Base-by-base conservation (phyloP, 2,888 invertebrate species). In the Cabera pusaria region DNA sequence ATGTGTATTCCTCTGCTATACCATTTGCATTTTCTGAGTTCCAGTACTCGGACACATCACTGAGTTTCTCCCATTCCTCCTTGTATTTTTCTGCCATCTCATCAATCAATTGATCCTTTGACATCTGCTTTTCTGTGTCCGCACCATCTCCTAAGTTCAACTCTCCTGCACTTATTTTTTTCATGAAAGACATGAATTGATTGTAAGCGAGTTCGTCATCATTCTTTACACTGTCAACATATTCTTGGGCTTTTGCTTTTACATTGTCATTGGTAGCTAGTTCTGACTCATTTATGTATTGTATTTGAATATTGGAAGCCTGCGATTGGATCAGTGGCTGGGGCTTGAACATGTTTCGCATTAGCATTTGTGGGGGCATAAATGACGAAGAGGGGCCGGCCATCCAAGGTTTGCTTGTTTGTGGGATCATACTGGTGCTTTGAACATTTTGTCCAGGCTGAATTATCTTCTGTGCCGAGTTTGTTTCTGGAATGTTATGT, bases 181-280 rank as follows among this genome's bases (percentile, higher is more conserved):
- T 92, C 93, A 96, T 95, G 69, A 96, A 96, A 64, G 93, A 93
- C 93, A 96, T 94, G 65, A 96, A 96, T 90, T 95, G 90, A 34
- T 94, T 95, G 68, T 94, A 93, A 9, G 92, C 93, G 58, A 93
- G 90, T 64, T 93, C 93, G 48, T 93, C 91, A 77, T 94, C 93
- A 58, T 90, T 86, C 56, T 91, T 90, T 1, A 91, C 90, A 54
- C 48, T 60, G 25, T 90, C 83, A 27, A 92, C 90, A 62, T 93
- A 86, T 59, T 92, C 92, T 49, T 90, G 88, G 5, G 91, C 91
- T 54, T 90, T 90, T 32, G 90, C 78, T 69, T 84, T 86, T 1
- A 92, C 82, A 61, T 90, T 80, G 48, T 43, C 56, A 42, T 83
- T 73, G 62, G 81, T 44, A 35, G 52, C 56, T 40, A 76, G 31